Evolutionary conservation across 92 coral and sea anemone genomes (phyloP).

Genomic region (Muricea muricata): DNA sequence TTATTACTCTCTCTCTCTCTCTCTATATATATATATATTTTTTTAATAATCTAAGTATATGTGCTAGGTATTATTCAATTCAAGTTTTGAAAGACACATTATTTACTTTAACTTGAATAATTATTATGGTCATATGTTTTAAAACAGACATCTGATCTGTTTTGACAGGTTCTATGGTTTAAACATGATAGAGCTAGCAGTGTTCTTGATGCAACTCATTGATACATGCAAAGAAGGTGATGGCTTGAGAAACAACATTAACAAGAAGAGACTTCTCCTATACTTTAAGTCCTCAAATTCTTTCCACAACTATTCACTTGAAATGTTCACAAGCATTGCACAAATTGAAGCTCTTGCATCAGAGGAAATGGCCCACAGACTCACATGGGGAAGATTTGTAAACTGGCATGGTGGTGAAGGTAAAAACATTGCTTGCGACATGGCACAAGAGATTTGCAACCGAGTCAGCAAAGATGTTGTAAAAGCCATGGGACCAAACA

Average conservation of each 20-base stretch:
- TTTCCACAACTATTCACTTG: constrained; percentile 59
- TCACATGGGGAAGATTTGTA: too few relatives aligned
- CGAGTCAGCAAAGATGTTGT: constrained; percentile 67
- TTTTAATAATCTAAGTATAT: neutral
- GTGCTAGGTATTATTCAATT: neutral
- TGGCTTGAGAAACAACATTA: too few relatives aligned
- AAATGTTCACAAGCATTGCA: constrained; percentile 63
- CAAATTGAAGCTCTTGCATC: constrained; percentile 55
- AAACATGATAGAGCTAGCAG: constrained; percentile 59
- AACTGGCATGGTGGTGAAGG: too few relatives aligned
- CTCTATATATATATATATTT: neutral
- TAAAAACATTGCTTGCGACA: constrained; percentile 61
- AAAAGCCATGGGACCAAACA: constrained; percentile 70
- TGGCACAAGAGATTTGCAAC: too few relatives aligned
- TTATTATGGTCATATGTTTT: neutral
- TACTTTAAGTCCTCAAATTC: constrained; percentile 51
- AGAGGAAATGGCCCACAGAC: constrained; percentile 59
- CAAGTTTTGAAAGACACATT: neutral
- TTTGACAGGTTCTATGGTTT: constrained; percentile 56
- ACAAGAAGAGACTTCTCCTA: constrained; percentile 58
- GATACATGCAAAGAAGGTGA: too few relatives aligned
- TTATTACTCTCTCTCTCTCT: too few relatives aligned
- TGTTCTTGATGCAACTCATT: too few relatives aligned
- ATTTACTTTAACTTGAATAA: neutral
- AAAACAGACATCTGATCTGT: neutral